Conservation (phyloP, 2,888 invertebrate species). For the Tridacna gigas region DNA sequence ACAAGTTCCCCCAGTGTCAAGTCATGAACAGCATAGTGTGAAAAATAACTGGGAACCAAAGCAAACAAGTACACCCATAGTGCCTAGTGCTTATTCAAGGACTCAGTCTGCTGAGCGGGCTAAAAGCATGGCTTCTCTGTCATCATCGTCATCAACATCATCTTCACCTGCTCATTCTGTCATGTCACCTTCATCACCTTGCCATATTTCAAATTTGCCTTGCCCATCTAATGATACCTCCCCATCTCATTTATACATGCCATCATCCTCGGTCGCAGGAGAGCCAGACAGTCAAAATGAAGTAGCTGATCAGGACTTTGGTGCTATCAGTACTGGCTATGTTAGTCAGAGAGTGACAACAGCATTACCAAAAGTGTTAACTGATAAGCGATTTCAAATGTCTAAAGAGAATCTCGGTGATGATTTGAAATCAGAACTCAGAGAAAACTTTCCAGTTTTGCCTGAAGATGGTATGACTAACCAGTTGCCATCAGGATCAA, state of each 20-base stretch:
- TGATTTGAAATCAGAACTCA: not conserved
- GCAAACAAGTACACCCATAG: conserved; percentile 68
- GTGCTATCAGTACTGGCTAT: conserved; percentile 34
- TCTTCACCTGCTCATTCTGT: conserved; percentile 58
- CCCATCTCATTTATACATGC: conserved; percentile 41
- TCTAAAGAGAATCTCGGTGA: conserved; percentile 46
- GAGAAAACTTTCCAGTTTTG: conserved; percentile 3
- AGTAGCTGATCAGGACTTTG: conserved; percentile 13
- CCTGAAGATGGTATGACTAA: not conserved
- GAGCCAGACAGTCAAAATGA: conserved; percentile 30
- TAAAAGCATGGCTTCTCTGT: conserved; percentile 41
- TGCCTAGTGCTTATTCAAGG: conserved; percentile 57
- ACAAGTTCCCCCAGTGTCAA: conserved; percentile 27
- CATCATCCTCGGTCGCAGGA: conserved; percentile 2
- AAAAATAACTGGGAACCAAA: conserved; percentile 67
- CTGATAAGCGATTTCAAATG: conserved; percentile 16
- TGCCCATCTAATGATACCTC: conserved; percentile 42
- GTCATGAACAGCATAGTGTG: conserved; percentile 6
- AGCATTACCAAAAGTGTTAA: conserved; percentile 32
- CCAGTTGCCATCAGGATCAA: not conserved
- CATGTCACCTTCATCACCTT: conserved; percentile 54
- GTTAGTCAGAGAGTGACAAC: conserved; percentile 16
- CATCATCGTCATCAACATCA: conserved; percentile 45
- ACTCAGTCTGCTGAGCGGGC: conserved; percentile 47
- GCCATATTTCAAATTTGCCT: conserved; percentile 40